phyloP scores from a whole-genome alignment of 2,113 vertebrate species.

The Osmerus mordax region DNA sequence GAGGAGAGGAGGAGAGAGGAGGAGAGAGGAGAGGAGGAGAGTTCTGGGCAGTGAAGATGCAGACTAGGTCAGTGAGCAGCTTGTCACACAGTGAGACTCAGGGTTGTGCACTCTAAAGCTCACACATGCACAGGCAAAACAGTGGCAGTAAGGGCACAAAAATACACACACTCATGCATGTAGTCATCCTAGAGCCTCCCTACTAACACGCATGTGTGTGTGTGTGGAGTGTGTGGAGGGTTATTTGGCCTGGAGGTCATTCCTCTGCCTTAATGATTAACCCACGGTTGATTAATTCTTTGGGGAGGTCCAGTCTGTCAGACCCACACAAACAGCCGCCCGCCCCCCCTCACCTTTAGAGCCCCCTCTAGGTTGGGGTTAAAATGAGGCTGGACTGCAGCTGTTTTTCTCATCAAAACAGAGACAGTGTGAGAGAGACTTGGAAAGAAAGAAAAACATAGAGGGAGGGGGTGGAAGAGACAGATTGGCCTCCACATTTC shows the following conservation, averaged over 20 bases:
- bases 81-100: neutral
- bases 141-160: neutral
- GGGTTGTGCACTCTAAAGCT: neutral
- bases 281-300: neutral
- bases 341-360: neutral
- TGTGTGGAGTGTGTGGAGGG: neutral
- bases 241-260: slow-evolving; percentile 4
- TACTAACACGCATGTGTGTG: neutral
- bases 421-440: neutral
- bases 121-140: neutral
- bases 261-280: slow-evolving; percentile 53
- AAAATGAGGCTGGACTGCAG: slow-evolving; percentile 26
- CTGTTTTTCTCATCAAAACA: slow-evolving; percentile 42
- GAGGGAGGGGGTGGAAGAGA: neutral
- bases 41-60: too few species aligned
- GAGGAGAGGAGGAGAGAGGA: too few species aligned
- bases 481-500: too few species aligned
- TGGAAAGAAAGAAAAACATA: neutral
- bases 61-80: slow-evolving; percentile 12
- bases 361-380: neutral
- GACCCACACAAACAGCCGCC: neutral
- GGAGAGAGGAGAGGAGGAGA: too few species aligned
- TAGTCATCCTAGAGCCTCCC: slow-evolving; percentile 10
- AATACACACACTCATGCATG: slow-evolving; percentile 21
- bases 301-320: too few species aligned